A percentile compares a stretch with the other conserved stretches of the same genome.
These are phyloP conservation scores for Machimus atricapillus DNA, from an alignment of 2,888 invertebrate genomes.

Conservation along the genomic window DNA sequence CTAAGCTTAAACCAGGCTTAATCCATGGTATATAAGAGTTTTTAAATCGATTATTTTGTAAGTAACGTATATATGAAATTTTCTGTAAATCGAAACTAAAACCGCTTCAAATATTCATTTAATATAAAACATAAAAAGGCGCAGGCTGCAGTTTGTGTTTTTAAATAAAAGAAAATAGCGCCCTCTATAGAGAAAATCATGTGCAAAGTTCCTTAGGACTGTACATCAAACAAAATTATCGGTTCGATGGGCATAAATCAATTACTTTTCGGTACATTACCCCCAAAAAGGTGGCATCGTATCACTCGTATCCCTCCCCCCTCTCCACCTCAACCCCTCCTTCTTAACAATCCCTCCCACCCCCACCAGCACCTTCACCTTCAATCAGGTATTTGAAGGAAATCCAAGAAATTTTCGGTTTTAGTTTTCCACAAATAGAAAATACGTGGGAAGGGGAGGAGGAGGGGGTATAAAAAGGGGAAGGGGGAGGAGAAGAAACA, in stretches of 20 bases:
- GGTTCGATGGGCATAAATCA: constrained; percentile 36
- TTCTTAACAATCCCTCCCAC: background rate
- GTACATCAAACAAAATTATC: constrained; percentile 32
- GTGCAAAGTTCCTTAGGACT: background rate
- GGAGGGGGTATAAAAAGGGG: no score
- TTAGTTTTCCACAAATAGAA: background rate
- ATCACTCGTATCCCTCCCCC: background rate
- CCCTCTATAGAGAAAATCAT: background rate
- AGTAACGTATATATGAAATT: no score
- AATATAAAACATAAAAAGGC: no score
- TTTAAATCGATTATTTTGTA: no score
- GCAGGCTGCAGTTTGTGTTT: no score
- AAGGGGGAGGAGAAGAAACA: background rate
- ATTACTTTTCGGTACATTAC: constrained; percentile 34
- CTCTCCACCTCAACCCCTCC: background rate
- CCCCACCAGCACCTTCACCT: background rate
- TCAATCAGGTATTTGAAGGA: background rate
- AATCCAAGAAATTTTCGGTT: background rate
- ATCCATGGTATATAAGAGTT: no score
- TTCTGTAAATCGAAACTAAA: no score
- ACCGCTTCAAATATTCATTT: no score
- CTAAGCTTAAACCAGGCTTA: no score
- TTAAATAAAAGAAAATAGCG: no score
- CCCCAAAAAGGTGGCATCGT: background rate
- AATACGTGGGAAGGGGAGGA: background rate